Conservation (phyloP, 2,113 vertebrate genomes). For the Caloenas nicobarica region DNA sequence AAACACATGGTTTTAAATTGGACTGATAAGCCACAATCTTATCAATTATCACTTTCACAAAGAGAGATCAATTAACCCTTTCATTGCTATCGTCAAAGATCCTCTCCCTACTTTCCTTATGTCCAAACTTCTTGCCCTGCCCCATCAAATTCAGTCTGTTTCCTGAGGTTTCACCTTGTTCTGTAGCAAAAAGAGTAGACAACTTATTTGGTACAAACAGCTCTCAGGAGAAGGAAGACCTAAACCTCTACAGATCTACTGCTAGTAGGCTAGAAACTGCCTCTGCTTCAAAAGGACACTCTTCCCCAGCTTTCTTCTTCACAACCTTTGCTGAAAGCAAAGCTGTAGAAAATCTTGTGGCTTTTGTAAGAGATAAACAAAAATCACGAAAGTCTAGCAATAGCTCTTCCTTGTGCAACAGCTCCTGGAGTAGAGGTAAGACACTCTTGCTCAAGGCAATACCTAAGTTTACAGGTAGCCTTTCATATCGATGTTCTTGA, state of each 20-base stretch:
- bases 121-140: background rate
- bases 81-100: background rate
- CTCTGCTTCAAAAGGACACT: background rate
- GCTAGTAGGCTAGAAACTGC: background rate
- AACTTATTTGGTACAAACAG: background rate
- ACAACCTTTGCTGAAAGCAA: background rate
- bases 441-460: background rate
- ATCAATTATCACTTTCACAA: background rate
- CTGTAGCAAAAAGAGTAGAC: background rate
- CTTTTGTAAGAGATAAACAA: background rate
- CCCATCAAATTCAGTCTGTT: background rate
- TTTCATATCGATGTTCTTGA: background rate
- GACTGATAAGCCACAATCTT: background rate
- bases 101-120: background rate
- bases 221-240: background rate
- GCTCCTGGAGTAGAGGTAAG: background rate
- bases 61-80: background rate
- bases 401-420: background rate
- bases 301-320: background rate
- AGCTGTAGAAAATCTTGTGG: background rate
- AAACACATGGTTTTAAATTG: background rate
- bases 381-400: background rate
- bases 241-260: background rate
- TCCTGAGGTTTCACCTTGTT: background rate
- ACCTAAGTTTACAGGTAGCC: background rate